phyloP scores from a whole-genome alignment of 2,113 vertebrate species.

The Conger conger region DNA sequence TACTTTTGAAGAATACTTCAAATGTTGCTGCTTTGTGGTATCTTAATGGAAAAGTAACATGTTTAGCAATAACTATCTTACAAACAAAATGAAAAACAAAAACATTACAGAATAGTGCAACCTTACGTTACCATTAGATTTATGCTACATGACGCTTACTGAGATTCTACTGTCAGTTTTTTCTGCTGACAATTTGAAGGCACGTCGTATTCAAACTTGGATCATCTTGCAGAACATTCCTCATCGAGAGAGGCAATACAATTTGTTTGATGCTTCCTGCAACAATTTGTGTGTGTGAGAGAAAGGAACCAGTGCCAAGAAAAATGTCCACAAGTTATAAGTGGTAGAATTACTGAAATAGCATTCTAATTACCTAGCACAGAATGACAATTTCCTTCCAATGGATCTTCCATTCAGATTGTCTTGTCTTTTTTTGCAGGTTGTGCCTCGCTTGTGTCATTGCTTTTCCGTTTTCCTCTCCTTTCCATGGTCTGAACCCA shows the following conservation, averaged over 20 bases:
- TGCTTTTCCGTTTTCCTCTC: conserved; percentile 50
- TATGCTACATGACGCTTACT: conserved; percentile 74
- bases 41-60: conserved; percentile 41
- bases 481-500: conserved; percentile 29
- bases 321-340: background rate
- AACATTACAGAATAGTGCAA: conserved; percentile 72
- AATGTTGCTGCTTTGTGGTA: conserved; percentile 9
- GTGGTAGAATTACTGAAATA: conserved; percentile 20
- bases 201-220: conserved; percentile 50
- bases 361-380: conserved; percentile 79
- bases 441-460: conserved; percentile 52
- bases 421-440: conserved; percentile 81
- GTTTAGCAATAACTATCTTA: conserved; percentile 33
- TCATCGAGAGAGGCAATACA: conserved; percentile 16
- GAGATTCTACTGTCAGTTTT: conserved; percentile 60
- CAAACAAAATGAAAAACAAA: conserved; percentile 23
- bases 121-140: conserved; percentile 64
- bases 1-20: conserved; percentile 26
- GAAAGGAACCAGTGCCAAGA: background rate
- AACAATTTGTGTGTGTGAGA: conserved; percentile 7
- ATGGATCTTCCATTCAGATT: conserved; percentile 83
- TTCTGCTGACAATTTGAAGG: conserved; percentile 68
- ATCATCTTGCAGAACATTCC: conserved; percentile 21
- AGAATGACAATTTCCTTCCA: conserved; percentile 81
- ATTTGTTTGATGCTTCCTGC: conserved; percentile 43